phyloP scores from a whole-genome alignment of 2,797 vertebrate genomes.

The Cottoperca gobio region DNA sequence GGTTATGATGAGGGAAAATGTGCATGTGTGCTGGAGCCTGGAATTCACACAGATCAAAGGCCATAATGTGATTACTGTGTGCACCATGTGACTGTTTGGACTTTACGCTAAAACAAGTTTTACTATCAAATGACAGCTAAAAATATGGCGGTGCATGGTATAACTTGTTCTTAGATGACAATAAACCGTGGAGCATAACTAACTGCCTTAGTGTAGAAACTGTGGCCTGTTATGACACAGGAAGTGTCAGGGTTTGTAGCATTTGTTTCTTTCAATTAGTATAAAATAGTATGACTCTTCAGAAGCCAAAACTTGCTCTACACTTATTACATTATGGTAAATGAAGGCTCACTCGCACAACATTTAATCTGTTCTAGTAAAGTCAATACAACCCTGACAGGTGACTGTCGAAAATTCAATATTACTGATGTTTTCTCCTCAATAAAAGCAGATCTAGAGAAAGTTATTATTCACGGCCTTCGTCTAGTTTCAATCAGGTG shows the following conservation, averaged over 20 bases:
- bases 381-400: not conserved
- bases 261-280: not conserved
- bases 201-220: not conserved
- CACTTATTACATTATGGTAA: not conserved
- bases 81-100: slow-evolving; percentile 67
- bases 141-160: not conserved
- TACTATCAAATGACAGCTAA: slow-evolving; percentile 23
- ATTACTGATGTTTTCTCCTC: not conserved
- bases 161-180: slow-evolving; percentile 4
- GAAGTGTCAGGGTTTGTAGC: not conserved
- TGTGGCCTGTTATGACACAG: not conserved
- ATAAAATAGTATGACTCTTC: not conserved
- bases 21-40: slow-evolving; percentile 21
- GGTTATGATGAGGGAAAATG: slow-evolving; percentile 5
- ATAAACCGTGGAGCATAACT: not conserved
- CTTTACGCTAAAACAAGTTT: slow-evolving; percentile 62
- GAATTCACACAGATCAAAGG: slow-evolving; percentile 45
- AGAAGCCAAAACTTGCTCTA: not conserved
- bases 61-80: slow-evolving; percentile 62
- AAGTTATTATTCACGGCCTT: not conserved
- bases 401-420: no score
- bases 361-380: not conserved
- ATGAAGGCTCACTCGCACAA: not conserved
- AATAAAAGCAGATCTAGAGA: not conserved
- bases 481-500: not conserved